phyloP scores from a whole-genome alignment of 2,797 vertebrate genomes.

The Pelobates cultripes region DNA sequence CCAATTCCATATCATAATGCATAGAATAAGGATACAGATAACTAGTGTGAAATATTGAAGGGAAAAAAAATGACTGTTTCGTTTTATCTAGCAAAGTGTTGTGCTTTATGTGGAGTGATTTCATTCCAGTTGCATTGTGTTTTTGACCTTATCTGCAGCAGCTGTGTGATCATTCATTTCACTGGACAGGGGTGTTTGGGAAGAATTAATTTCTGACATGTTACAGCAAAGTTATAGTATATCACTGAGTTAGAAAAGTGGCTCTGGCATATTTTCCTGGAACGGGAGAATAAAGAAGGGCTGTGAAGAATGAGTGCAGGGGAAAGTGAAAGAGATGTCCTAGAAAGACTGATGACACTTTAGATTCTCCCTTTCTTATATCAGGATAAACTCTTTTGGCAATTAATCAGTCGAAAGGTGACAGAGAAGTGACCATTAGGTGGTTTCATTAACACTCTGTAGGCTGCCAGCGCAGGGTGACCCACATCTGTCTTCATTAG shows the following conservation, averaged over 20 bases:
- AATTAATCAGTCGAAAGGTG: conserved; percentile 75
- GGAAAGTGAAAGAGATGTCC: conserved; percentile 57
- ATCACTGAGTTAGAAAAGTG: conserved; percentile 48
- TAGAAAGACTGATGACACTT: conserved; percentile 67
- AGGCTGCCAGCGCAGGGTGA: conserved; percentile 77
- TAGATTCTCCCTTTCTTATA: conserved; percentile 67
- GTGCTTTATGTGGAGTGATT: conserved; percentile 51
- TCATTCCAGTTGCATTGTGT: conserved; percentile 49
- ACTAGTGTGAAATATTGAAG: conserved; percentile 52
- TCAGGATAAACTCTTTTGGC: conserved; percentile 71
- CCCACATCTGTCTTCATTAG: conserved; percentile 97
- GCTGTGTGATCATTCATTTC: conserved; percentile 51
- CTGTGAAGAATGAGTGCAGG: conserved; percentile 49
- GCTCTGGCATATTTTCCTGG: conserved; percentile 44
- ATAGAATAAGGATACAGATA: conserved; percentile 46
- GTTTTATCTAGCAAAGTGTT: conserved; percentile 39
- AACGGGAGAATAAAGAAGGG: conserved; percentile 52
- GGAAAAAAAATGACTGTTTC: conserved; percentile 31
- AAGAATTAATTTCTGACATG: conserved; percentile 54
- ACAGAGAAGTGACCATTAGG: conserved; percentile 80
- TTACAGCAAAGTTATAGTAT: conserved; percentile 56
- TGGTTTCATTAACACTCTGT: conserved; percentile 89
- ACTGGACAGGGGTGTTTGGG: conserved; percentile 45
- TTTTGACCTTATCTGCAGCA: conserved; percentile 53
- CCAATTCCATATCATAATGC: conserved; percentile 45